A percentile compares a stretch with the other conserved stretches of the same genome.
Evolutionary conservation across 2,797 vertebrate species (phyloP).

Genomic region (Diceros bicornis): DNA sequence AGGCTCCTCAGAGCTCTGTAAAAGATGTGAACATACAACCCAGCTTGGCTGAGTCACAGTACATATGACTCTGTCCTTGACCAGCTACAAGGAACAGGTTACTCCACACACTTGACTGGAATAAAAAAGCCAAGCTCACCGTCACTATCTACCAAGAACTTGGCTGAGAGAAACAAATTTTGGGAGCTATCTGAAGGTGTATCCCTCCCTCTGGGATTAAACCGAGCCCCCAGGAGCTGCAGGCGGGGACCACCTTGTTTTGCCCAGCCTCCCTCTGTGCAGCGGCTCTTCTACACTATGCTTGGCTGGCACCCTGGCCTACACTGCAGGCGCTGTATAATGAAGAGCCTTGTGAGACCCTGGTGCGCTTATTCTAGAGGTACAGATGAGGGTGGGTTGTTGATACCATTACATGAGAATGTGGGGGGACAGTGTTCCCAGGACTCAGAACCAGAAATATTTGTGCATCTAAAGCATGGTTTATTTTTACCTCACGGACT

Average conservation of each 20-base stretch:
- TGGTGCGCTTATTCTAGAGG: fast-evolving
- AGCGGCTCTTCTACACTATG: neutral
- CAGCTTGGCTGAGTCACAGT: neutral
- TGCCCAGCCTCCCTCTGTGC: no score
- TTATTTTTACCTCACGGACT: neutral
- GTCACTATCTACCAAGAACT: neutral
- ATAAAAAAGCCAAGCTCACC: neutral
- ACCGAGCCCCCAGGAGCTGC: neutral
- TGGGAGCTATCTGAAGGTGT: neutral
- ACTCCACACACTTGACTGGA: neutral
- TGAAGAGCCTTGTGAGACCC: neutral
- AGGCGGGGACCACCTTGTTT: neutral
- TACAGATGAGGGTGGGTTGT: neutral
- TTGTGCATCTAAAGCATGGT: neutral
- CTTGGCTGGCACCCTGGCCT: neutral
- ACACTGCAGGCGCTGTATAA: no score
- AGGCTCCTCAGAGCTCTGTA: neutral
- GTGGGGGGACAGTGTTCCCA: no score
- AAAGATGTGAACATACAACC: neutral
- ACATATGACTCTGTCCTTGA: neutral
- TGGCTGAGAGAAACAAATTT: neutral
- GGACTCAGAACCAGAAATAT: neutral
- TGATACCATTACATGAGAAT: fast-evolving
- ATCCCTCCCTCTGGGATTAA: neutral
- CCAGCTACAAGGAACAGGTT: neutral